Evolutionary conservation across 2,113 vertebrate species (phyloP), one percentile per base, ranked within the genome.

Genomic region (Cyanoramphus novaezelandiae): DNA sequence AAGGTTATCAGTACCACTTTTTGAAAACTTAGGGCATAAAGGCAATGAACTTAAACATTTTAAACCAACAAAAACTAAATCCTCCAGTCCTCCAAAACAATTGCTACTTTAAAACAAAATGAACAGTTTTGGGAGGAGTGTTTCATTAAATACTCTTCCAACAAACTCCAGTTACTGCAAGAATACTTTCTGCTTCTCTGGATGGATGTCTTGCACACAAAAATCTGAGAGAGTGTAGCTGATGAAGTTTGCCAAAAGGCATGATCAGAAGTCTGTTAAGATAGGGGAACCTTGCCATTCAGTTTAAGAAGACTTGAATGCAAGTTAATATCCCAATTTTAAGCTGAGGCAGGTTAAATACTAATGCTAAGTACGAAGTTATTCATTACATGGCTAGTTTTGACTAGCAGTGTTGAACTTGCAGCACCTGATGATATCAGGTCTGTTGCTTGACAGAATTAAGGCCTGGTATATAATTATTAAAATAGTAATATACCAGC

Each of bases 181-280:
- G 64, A 94, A 79, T 68, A 39, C 8, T 85, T 96, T 55, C 78
- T 27, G 33, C 18, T 83, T 77, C 15, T 55, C 19, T 83, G 59
- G 24, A 6, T 82, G 39, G 68, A 49, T 37, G 24, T 64, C 39
- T 82, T 57, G 41, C 35, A 49, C 49, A 16, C 4, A 5, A 59
- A 21, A 92, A 46, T 60, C 71, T 62, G 33, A 41, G 52, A 39
- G 53, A 28, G 21, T 10, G 5, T 33, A 60, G 55, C 10, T 44
- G 41, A 23, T 71, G 10, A 69, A 69, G 21, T 43, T 76, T 94
- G 75, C 59, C 28, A 80, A 74, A 68, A 85, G 9, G 3, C 13
- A 6, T 24, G 14, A 76, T 69, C 57, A 71, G 7, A 86, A 74
- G 67, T 25, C 24, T 69, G 10, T 41, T 63, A 52, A 80, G 46